Conservation (phyloP, 2,888 invertebrate genomes). For the Pristionchus arcanus region DNA sequence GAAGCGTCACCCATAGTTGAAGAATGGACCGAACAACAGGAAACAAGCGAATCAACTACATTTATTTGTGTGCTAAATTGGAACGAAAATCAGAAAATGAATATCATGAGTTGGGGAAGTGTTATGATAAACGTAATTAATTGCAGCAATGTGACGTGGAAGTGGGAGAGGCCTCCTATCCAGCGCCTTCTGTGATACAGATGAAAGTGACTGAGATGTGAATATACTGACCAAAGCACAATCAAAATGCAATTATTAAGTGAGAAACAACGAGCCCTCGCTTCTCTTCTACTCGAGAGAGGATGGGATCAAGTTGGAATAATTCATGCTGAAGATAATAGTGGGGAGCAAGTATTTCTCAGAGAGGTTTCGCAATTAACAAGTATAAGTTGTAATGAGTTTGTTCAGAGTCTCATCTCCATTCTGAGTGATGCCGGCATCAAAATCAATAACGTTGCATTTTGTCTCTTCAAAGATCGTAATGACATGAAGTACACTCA, state of each 20-base stretch:
- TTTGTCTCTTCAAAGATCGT: not conserved
- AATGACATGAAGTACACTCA: not conserved
- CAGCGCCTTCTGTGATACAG: slow-evolving; percentile 22
- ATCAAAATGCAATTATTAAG: not conserved
- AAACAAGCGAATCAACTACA: too few relatives aligned
- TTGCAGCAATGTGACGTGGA: slow-evolving; percentile 40
- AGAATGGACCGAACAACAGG: too few relatives aligned
- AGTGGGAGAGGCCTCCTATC: slow-evolving; percentile 39
- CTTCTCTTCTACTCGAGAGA: slow-evolving; percentile 57
- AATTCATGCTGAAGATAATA: slow-evolving; percentile 55
- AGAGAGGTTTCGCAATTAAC: slow-evolving; percentile 3
- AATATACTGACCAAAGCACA: not conserved
- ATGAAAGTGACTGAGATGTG: slow-evolving; percentile 43
- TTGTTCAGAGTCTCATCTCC: not conserved
- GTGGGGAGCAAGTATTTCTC: not conserved
- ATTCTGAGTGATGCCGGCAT: slow-evolving; percentile 41
- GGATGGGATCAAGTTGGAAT: slow-evolving; percentile 63
- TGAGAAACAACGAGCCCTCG: slow-evolving; percentile 61
- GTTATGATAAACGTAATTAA: not conserved
- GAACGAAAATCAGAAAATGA: too few relatives aligned
- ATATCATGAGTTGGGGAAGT: too few relatives aligned
- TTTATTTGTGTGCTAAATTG: too few relatives aligned
- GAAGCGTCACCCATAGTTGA: too few relatives aligned
- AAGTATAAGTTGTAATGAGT: not conserved
- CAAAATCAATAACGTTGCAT: not conserved